phyloP scores from a whole-genome alignment of 2,888 invertebrate species.

The Tupiocoris notatus region DNA sequence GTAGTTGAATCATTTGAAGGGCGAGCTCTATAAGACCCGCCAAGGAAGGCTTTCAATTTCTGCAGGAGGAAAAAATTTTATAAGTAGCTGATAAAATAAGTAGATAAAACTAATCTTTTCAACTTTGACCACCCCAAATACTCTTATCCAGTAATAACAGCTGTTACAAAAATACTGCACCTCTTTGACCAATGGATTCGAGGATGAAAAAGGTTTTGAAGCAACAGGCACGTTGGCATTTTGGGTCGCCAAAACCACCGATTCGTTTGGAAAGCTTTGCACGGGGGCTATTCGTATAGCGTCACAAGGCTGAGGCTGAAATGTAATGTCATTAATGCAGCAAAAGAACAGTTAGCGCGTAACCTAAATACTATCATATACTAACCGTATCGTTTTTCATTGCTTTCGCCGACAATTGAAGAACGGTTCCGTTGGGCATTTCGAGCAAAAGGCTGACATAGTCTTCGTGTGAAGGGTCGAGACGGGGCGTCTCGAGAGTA shows the following conservation, averaged over 20 bases:
- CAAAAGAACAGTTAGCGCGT: neutral
- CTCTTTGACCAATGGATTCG: conserved; percentile 19
- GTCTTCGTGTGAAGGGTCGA: neutral
- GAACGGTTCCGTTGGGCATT: conserved; percentile 58
- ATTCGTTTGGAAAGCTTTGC: neutral
- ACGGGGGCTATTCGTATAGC: conserved; percentile 26
- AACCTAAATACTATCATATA: neutral
- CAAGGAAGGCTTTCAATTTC: conserved; percentile 40
- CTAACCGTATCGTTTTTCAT: conserved; percentile 45
- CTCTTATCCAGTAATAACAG: too few relatives aligned
- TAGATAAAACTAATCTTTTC: too few relatives aligned
- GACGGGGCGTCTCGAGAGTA: neutral
- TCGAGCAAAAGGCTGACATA: conserved; percentile 57
- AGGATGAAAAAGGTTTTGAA: neutral
- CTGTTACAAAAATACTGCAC: too few relatives aligned
- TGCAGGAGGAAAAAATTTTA: too few relatives aligned
- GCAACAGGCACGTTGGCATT: neutral
- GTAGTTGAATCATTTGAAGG: neutral
- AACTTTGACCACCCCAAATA: too few relatives aligned
- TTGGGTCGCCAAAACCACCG: conserved; percentile 10
- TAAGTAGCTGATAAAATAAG: too few relatives aligned
- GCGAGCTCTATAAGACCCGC: conserved; percentile 13
- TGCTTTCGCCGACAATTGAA: conserved; percentile 56
- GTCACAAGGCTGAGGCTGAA: conserved; percentile 19
- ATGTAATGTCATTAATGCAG: neutral